phyloP scores from a whole-genome alignment of 2,113 vertebrate species.

The Madoqua kirkii region DNA sequence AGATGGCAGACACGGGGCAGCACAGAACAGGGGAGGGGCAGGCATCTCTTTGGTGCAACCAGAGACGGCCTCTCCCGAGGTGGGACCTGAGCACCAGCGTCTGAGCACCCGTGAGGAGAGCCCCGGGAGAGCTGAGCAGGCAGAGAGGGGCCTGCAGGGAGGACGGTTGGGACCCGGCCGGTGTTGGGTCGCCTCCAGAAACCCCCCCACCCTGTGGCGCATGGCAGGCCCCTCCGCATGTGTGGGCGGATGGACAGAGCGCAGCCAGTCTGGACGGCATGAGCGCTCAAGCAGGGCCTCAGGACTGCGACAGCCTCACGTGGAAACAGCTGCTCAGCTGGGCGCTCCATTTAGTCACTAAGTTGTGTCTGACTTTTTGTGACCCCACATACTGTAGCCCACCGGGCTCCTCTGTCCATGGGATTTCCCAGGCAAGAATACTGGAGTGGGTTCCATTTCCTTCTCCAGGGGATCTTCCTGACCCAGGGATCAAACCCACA shows the following conservation, averaged over 20 bases:
- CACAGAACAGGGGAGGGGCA: neutral
- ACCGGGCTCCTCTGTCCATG: neutral
- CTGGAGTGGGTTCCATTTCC: neutral
- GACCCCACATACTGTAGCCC: neutral
- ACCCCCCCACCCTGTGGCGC: fast-evolving
- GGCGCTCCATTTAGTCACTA: fast-evolving
- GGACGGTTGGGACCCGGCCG: neutral
- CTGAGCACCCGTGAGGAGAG: neutral
- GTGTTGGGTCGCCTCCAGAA: neutral
- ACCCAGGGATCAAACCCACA: fast-evolving
- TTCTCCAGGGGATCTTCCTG: neutral
- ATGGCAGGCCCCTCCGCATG: neutral
- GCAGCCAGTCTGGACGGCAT: neutral
- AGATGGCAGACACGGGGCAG: neutral
- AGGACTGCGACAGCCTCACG: neutral
- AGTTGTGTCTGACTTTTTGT: too few species aligned
- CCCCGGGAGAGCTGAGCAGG: neutral
- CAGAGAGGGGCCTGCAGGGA: neutral
- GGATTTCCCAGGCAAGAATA: neutral
- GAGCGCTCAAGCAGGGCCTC: neutral
- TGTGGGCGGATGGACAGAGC: neutral
- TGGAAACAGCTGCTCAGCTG: neutral
- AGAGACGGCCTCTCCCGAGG: neutral
- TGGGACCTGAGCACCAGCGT: neutral
- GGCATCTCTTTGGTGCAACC: neutral